A percentile compares a stretch with the other conserved stretches of the same genome.
Conservation (phyloP, 2,888 invertebrate species). For the Altica lythri region DNA sequence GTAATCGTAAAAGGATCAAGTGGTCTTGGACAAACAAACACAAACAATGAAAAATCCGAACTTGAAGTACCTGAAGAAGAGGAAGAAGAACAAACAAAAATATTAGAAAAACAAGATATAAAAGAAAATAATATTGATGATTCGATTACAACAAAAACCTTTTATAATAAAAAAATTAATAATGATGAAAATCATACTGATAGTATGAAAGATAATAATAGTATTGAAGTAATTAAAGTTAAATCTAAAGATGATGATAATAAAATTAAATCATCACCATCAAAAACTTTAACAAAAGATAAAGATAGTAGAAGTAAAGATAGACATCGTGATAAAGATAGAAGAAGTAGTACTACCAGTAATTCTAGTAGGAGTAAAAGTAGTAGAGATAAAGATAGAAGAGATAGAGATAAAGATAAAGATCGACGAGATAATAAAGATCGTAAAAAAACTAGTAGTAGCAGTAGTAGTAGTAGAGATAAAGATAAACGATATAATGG, state of each 20-base stretch:
- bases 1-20: conserved; percentile 77
- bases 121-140: conserved; percentile 24
- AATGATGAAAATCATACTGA: conserved; percentile 58
- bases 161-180: conserved; percentile 61
- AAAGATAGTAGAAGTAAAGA: conserved; percentile 38
- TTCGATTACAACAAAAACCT: conserved; percentile 44
- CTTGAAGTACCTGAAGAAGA: conserved; percentile 14
- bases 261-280: conserved; percentile 35
- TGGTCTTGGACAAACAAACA: conserved; percentile 54
- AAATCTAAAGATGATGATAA: conserved; percentile 29
- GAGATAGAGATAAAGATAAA: conserved; percentile 47
- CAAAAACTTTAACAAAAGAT: conserved; percentile 36
- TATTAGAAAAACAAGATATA: neutral
- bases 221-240: conserved; percentile 28
- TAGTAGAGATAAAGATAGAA: conserved; percentile 52
- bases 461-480: conserved; percentile 42
- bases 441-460: conserved; percentile 37
- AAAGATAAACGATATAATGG: conserved; percentile 47
- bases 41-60: conserved; percentile 17
- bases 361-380: conserved; percentile 43
- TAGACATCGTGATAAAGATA: conserved; percentile 45
- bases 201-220: conserved; percentile 42
- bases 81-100: too few relatives aligned
- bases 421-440: conserved; percentile 31
- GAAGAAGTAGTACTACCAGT: conserved; percentile 38